Evolutionary conservation across 2,888 invertebrate species (phyloP), one percentile per base, ranked within the genome.

Genomic region (Himalopsyche tibetana): DNA sequence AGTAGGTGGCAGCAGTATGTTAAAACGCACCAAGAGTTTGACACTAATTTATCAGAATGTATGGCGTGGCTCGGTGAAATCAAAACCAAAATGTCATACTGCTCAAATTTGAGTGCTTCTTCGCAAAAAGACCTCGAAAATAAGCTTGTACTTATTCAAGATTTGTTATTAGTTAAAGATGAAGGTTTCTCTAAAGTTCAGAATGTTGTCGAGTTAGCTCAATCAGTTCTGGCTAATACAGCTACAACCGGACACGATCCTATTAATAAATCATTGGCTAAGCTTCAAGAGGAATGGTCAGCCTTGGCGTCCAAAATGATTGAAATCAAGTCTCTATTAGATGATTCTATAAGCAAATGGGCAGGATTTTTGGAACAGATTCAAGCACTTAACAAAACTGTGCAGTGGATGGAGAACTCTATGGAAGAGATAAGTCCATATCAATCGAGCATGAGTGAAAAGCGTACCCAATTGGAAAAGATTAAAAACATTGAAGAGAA

Each of bases 1-100:
- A 95, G 95, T 83, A 96, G 97, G 89, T 99, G 99, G 99, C 97
- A 98, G 90, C 97, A 97, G 89, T 98, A 98, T 91, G 98, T 97
- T 0, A 95, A 95, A 80, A 95, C 95, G 45, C 98, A 98, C 90
- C 96, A 97, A 92, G 97, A 98, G 90, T 98, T 98, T 90, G 95
- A 97, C 84, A 96, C 95, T 88, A 95, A 96, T 90, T 93, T 97
- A 0, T 94, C 95, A 0, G 97, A 97, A 90, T 97, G 97, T 88
- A 94, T 95, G 5, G 95, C 96, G 87, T 98, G 98, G 98, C 94
- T 99, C 45, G 95, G 96, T 89, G 96, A 96, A 84, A 95, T 98
- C 19, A 95, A 95, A 90, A 96, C 96, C 88, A 98, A 97, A 91
- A 91, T 99, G n/a, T 95, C 96, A 83, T 97, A 97, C 90, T 98